phyloP scores from a whole-genome alignment of 2,113 vertebrate genomes.

The Pelecanus crispus region DNA sequence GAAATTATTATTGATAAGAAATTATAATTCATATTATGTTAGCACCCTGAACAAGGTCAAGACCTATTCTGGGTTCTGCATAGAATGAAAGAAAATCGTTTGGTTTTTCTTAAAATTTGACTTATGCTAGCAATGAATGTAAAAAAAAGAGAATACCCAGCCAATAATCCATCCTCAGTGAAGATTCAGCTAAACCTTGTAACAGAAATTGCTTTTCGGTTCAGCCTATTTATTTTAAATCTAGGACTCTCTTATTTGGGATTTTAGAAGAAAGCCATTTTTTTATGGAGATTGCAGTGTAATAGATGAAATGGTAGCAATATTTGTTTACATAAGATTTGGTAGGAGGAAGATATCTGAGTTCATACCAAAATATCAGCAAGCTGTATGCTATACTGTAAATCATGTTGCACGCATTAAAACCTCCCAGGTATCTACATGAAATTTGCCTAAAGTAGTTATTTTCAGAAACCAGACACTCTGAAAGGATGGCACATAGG shows the following conservation, averaged over 20 bases:
- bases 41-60: background rate
- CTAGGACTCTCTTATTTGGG: conserved; percentile 19
- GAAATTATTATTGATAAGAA: conserved; percentile 36
- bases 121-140: background rate
- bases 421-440: background rate
- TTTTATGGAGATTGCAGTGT: conserved; percentile 38
- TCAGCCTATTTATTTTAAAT: conserved; percentile 55
- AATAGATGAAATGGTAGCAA: conserved; percentile 21
- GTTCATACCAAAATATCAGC: background rate
- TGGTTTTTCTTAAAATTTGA: conserved; percentile 26
- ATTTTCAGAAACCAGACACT: background rate
- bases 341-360: conserved; percentile 16
- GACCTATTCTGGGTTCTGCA: background rate
- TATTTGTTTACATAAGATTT: conserved; percentile 33
- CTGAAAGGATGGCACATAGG: background rate
- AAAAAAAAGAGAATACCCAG: conserved; percentile 25
- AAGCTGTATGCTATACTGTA: background rate
- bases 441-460: background rate
- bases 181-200: conserved; percentile 20
- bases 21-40: conserved; percentile 2
- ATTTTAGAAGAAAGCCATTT: conserved; percentile 36
- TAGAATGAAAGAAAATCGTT: background rate
- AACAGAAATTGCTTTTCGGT: conserved; percentile 45
- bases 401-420: background rate
- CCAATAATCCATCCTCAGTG: conserved; percentile 29